Evolutionary conservation across 2,113 vertebrate species (phyloP), one percentile per base, ranked within the genome.

Genomic region (Pelmatolapia mariae): DNA sequence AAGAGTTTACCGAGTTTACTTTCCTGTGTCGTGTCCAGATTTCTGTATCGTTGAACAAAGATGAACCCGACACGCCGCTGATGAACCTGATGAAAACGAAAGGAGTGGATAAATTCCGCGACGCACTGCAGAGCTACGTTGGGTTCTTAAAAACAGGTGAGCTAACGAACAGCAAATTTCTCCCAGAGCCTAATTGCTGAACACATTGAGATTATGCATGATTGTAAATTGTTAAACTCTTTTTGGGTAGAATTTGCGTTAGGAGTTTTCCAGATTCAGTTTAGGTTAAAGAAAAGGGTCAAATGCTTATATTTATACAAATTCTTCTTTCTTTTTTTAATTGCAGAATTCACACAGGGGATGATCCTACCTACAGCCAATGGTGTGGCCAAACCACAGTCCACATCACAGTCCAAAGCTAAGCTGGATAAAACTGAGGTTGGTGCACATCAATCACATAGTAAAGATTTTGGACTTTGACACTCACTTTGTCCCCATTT

Each of bases 361-460:
- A 99, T 99, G 99, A 99, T 99, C 93, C 95, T 99, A 86, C 98
- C 99, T 1, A 98, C 98, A 43, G 85, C 98, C 87, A 99, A 99
- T 22, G 98, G 98, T 10, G 91, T 98, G 79, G 94, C 96, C 3
- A 96, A 91, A 87, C 94, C 96, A 10, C 91, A 95, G 78, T 24
- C 92, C 52, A 61, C 94, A 3, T 96, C 87, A 0, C 94, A 96
- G 91, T 95, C 96, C 88, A 97, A 96, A 93, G 96, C 93, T 92
- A 98, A 97, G 92, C 38, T 90, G 36, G 97, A 98, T 80, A 97
- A 96, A 83, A 95, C 91, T 87, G 96, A 96, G 97, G 98, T 99
- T 91, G 66, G 86, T 73, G 6, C 68, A 45, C 38, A 26, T 43
- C 38, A 43, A 3, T 43, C 2, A 24, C 19, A 22, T 43, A 10